A percentile compares a stretch with the other conserved stretches of the same genome.
Evolutionary conservation across 2,888 invertebrate genomes (phyloP).

Genomic region (Pseudococcus longispinus): DNA sequence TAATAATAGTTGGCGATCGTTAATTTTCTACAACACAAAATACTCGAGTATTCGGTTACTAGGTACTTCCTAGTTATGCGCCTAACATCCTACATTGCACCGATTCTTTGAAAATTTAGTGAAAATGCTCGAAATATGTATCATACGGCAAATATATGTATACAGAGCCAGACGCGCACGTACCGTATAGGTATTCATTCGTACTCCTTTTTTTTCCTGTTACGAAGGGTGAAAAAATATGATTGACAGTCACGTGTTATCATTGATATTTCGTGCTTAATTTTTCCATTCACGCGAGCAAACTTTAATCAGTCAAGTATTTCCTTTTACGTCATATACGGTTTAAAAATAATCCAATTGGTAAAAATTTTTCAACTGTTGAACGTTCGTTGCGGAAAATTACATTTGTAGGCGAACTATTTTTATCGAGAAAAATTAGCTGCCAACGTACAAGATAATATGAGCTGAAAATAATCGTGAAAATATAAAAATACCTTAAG

Average conservation of each 20-base stretch:
- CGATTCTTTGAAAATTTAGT: too few species aligned
- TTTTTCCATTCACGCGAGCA: background rate
- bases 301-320: background rate
- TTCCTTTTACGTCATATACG: background rate
- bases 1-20: too few species aligned
- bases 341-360: constrained; percentile 17
- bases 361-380: background rate
- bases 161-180: too few species aligned
- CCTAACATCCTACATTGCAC: too few species aligned
- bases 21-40: too few species aligned
- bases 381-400: background rate
- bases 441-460: background rate
- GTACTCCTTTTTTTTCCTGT: background rate
- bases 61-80: too few species aligned
- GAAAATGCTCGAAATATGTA: too few species aligned
- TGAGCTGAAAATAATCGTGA: background rate
- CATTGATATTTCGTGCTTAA: background rate
- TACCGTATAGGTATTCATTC: background rate
- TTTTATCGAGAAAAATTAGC: background rate
- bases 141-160: too few species aligned
- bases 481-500: background rate
- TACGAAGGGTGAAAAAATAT: background rate
- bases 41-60: too few species aligned
- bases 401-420: background rate
- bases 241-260: constrained; percentile 14